Conservation (phyloP, 2,797 vertebrate genomes). For the Anguilla pacifica region DNA sequence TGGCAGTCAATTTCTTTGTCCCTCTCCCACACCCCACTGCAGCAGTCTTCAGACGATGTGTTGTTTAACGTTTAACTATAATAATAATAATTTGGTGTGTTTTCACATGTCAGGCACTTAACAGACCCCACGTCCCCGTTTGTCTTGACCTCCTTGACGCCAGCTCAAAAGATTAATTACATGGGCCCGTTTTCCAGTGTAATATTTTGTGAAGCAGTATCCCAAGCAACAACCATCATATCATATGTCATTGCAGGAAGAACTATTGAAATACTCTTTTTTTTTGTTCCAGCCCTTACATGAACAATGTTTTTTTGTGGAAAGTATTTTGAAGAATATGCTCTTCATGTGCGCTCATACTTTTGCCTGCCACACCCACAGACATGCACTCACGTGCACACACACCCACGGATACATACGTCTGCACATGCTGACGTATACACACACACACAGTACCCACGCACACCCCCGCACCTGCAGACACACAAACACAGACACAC, state of each 20-base stretch:
- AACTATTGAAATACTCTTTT: background rate
- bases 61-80: background rate
- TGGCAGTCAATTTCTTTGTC: background rate
- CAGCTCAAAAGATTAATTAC: background rate
- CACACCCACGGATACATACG: background rate
- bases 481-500: background rate
- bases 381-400: background rate
- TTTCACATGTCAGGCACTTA: background rate
- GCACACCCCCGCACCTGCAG: background rate
- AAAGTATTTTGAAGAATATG: background rate
- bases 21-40: background rate
- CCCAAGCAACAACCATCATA: background rate
- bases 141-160: background rate
- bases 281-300: background rate
- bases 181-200: background rate
- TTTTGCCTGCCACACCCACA: background rate
- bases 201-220: background rate
- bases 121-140: background rate
- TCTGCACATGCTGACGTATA: background rate
- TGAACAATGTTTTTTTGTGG: background rate
- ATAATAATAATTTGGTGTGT: background rate
- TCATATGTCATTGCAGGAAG: background rate
- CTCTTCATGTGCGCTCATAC: background rate
- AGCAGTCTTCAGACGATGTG: background rate
- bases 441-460: background rate